Conservation (phyloP, 2,797 vertebrate genomes). For the Echiichthys vipera region DNA sequence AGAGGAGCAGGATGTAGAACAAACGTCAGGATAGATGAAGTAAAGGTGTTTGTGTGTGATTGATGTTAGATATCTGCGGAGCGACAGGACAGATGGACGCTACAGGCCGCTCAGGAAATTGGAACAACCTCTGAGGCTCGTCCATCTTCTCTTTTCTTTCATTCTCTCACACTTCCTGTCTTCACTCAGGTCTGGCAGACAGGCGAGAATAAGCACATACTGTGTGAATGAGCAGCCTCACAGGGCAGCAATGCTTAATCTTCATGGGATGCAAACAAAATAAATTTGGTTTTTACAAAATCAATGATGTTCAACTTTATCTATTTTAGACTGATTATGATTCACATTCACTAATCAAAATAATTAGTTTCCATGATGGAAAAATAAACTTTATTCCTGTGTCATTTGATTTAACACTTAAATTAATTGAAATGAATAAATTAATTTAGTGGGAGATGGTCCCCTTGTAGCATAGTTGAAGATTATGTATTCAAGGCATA, state of each 20-base stretch:
- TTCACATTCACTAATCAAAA: background rate
- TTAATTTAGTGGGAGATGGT: background rate
- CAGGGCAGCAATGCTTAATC: background rate
- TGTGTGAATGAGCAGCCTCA: background rate
- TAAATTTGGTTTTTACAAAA: too few relatives aligned
- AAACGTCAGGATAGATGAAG: constrained; percentile 1
- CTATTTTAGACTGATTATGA: background rate
- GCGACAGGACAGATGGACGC: constrained; percentile 12
- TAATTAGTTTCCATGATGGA: constrained; percentile 3
- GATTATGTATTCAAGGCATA: background rate
- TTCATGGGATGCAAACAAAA: background rate
- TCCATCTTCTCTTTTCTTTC: background rate
- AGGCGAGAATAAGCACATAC: background rate
- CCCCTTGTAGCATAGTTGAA: background rate
- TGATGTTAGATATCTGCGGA: constrained; percentile 19
- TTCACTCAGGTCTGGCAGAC: background rate
- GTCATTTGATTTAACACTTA: background rate
- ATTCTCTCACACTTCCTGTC: constrained; percentile 1
- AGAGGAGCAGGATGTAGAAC: constrained; percentile 19
- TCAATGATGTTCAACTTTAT: background rate
- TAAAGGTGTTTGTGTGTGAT: constrained; percentile 6
- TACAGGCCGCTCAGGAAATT: constrained; percentile 43
- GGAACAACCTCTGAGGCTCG: constrained; percentile 17
- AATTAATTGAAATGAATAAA: background rate
- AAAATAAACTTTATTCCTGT: background rate